phyloP scores from a whole-genome alignment of 2,797 vertebrate genomes.

The Protosalanx chinensis region DNA sequence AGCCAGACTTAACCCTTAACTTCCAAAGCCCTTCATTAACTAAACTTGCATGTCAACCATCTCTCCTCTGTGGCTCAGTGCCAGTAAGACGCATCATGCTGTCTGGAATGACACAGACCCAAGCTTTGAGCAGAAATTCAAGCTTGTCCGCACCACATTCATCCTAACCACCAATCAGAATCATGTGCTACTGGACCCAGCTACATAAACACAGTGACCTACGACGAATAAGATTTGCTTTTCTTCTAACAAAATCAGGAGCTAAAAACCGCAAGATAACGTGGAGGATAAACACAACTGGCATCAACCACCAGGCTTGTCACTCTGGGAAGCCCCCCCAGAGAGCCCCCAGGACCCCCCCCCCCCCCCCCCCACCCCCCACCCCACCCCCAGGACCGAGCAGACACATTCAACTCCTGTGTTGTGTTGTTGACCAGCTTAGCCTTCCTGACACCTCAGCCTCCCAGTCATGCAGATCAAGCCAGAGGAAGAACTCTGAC shows the following conservation, averaged over 20 bases:
- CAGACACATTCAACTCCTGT: too few species aligned
- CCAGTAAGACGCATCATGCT: neutral
- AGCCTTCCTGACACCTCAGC: too few species aligned
- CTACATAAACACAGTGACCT: slow-evolving; percentile 11
- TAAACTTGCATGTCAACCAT: neutral
- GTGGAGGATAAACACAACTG: too few species aligned
- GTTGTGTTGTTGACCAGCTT: too few species aligned
- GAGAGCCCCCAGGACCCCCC: too few species aligned
- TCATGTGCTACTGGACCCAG: slow-evolving; percentile 6
- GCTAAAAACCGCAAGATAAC: too few species aligned
- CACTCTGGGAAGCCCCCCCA: too few species aligned
- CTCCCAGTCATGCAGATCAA: too few species aligned
- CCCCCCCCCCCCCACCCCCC: too few species aligned
- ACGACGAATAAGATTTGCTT: slow-evolving; percentile 4
- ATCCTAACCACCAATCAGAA: neutral
- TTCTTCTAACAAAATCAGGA: neutral
- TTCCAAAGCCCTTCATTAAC: neutral
- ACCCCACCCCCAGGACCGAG: too few species aligned
- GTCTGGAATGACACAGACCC: neutral
- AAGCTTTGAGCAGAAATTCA: slow-evolving; percentile 9
- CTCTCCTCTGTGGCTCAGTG: neutral
- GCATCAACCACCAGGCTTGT: too few species aligned
- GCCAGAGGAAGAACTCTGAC: too few species aligned
- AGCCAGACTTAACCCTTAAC: neutral
- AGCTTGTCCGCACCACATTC: slow-evolving; percentile 3